Base-by-base conservation (phyloP, 2,888 invertebrate species). In the Ischnus inquisitorius region DNA sequence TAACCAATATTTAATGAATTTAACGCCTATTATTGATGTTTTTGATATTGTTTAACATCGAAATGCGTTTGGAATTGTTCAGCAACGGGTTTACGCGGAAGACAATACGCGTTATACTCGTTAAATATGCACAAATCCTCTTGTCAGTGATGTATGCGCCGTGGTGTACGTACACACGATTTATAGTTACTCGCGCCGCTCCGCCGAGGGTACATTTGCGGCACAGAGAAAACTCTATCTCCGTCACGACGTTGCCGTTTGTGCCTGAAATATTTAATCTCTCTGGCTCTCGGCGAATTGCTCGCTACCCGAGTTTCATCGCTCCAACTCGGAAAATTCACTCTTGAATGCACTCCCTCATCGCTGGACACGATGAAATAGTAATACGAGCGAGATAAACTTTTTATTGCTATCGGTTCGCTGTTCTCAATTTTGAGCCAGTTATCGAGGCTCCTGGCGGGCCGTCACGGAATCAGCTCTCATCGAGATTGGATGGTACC, bases 211-310 rank as follows among this genome's bases (percentile, higher is more conserved):
- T 41, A 19, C 43, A 65, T 41, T 65, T 65, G 39, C 43, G 22
- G 41, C 25, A n/a, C 41, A 65, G 22, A 19, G 19, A 46, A 14
- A 46, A 46, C 28, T 62, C 28, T 16, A 43, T 25, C 43, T 74
- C 60, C 28, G 16, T 22, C 22, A n/a, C 46, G 16, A 43, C 68
- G n/a, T 25, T 14, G 28, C 8, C 25, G 60, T 28, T 25, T 51
- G 14, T 10, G 16, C 60, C 34, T 74, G 62, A 74, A 74, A 74
- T 62, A 74, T 74, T 74, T 62, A 74, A 74, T 74, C 28, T 74
- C 25, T 16, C 6, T 10, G 57, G 22, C 54, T 28, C 46, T n/a
- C 16, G 48, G 46, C 16, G 25, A 48, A 48, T 68, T 48, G 28
- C 68, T 8, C 54, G 22, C 54, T 54, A 54, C 28, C 25, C 34